Percentiles rank a stretch among this genome's conserved stretches.
phyloP scores from a whole-genome alignment of 2,113 vertebrate genomes.

The Lamprotornis superbus region DNA sequence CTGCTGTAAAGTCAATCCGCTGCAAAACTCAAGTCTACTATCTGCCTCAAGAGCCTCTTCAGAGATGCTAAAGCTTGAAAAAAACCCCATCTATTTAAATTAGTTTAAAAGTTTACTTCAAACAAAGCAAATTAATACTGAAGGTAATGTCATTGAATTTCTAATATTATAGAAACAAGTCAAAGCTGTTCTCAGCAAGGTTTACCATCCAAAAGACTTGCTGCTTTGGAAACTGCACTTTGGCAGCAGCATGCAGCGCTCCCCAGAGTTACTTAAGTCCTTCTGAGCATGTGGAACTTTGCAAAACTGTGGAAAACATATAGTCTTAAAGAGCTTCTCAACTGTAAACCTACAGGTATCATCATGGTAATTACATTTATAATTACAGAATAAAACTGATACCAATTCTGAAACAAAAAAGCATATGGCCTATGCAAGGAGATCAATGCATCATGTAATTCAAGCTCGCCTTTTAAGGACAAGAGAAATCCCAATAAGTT shows the following conservation, averaged over 20 bases:
- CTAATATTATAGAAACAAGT: background rate
- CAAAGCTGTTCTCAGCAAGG: background rate
- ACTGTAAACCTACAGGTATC: background rate
- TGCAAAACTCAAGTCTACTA: background rate
- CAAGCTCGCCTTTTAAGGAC: background rate
- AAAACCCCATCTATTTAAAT: background rate
- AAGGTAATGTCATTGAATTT: background rate
- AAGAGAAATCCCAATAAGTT: background rate
- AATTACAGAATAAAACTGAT: background rate
- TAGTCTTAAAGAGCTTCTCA: background rate
- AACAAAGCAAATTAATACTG: slow-evolving; percentile 6
- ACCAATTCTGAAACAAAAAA: background rate
- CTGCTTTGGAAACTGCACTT: background rate
- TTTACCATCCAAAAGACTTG: background rate
- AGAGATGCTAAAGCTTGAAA: background rate
- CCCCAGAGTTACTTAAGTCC: background rate
- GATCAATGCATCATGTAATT: background rate
- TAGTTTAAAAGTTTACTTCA: background rate
- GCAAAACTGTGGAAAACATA: background rate
- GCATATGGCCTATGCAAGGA: background rate
- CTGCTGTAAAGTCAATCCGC: background rate
- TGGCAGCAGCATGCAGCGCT: background rate
- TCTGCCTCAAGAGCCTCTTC: background rate
- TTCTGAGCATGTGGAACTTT: background rate
- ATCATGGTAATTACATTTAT: background rate